Evolutionary conservation across 2,888 invertebrate genomes (phyloP), one percentile per base, ranked within the genome.

Genomic region (Thymelicus sylvestris): DNA sequence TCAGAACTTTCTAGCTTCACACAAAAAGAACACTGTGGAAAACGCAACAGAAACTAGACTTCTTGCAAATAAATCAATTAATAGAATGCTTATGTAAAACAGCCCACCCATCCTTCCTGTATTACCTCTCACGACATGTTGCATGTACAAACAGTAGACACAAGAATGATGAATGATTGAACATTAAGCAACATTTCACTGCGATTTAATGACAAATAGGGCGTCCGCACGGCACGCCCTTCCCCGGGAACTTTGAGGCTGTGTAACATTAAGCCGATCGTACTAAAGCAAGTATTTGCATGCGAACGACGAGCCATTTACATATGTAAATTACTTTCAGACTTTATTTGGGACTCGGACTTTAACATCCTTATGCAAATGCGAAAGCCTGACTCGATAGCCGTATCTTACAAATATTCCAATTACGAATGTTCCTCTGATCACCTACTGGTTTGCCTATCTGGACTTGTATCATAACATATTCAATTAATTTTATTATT

Each of bases 201-300:
- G 74, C 77, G 78, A 84, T 81, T 80, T 78, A 75, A 83, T 82
- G 83, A 86, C 83, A 85, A 87, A 87, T 85, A 85, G 80, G 77
- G 74, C 76, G 77, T 74, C 75, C 75, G 73, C 80, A 71, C 77
- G 80, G 76, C 81, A 80, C 83, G 79, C 83, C 84, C 44, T 10
- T 65, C 13, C 83, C 74, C 75, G 82, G 83, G 81, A 81, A 81
- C 83, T 86, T 81, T 80, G 86, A 86, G 81, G 82, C 87, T 83
- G 85, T 84, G 85, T 88, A 87, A 86, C 87, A 89, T 87, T 89
- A 91, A 91, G 88, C 84, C 88, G 87, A 83, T 87, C 86, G 91
- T 91, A 91, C 91, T 91, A 92, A 91, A 89, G 84, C 86, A 87
- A 87, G 85, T 90, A 91, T 92, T 92, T 90, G 91, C 91, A 92